Conservation (phyloP, 2,888 invertebrate genomes). For the Drosophila stalkeri region DNA sequence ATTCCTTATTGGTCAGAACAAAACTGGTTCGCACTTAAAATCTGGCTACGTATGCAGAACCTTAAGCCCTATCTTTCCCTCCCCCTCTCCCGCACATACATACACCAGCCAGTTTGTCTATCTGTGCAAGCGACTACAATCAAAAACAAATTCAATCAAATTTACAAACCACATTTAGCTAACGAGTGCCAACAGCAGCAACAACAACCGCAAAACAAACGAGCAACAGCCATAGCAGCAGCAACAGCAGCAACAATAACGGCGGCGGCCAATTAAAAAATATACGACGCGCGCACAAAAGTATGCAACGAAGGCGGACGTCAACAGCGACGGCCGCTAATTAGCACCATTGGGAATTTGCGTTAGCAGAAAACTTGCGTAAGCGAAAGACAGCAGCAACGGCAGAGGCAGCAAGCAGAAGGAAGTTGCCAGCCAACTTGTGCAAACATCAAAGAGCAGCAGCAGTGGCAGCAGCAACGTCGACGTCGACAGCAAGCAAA, state of each 20-base stretch:
- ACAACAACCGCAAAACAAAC: slow-evolving; percentile 17
- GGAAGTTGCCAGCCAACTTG: slow-evolving; percentile 63
- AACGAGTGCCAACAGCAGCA: slow-evolving; percentile 43
- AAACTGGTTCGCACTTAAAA: not conserved
- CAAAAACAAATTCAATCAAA: slow-evolving; percentile 61
- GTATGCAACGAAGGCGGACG: slow-evolving; percentile 57
- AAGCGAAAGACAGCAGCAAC: slow-evolving; percentile 34
- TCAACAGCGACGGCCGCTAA: slow-evolving; percentile 80
- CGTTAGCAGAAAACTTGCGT: slow-evolving; percentile 45
- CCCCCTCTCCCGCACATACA: too few relatives aligned
- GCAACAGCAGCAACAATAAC: slow-evolving; percentile 31
- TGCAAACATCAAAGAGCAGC: slow-evolving; percentile 78
- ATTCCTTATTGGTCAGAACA: too few relatives aligned
- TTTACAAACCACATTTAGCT: slow-evolving; percentile 53
- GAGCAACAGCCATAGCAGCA: slow-evolving; percentile 24
- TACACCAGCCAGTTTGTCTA: not conserved
- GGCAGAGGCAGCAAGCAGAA: slow-evolving; percentile 31
- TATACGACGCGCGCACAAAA: slow-evolving; percentile 67
- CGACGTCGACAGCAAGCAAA: slow-evolving; percentile 28
- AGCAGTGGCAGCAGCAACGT: slow-evolving; percentile 41
- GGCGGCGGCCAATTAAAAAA: slow-evolving; percentile 71
- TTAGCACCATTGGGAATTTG: slow-evolving; percentile 85
- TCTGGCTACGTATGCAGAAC: slow-evolving; percentile 5
- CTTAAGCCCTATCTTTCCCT: not conserved
- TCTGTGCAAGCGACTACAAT: slow-evolving; percentile 26